Base-by-base conservation (phyloP, 2,888 invertebrate genomes). In the Byasa hedistus region DNA sequence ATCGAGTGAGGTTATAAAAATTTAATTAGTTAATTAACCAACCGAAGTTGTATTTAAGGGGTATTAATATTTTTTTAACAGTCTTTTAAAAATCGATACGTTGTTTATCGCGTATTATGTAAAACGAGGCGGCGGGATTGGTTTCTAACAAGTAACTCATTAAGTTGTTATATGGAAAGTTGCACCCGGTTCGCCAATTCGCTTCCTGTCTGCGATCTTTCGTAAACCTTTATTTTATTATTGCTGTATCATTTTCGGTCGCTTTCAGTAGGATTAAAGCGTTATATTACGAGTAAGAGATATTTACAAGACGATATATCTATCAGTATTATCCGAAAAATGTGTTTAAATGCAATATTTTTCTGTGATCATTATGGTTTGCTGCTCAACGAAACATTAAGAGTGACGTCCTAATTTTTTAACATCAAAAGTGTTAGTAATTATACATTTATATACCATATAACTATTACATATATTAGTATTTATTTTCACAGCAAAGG, bases 181-280 rank as follows among this genome's bases (percentile, higher is more conserved):
- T 55, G 44, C 27, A 62, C 57, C 66, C 61, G 36, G 57, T 58
- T 65, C 4, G 23, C 23, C 39, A 36, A 23, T 61, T 57, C 8
- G 21, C 57, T 57, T 66, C 54, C 61, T 62, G 58, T 12, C 23
- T 12, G 19, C 21, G 54, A 62, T 66, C 23, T 61, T 52, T 66
- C 57, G 58, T 39, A 62, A 66, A 66, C 62, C 57, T 24, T 62
- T 58, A 66, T 48, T 62, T 61, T 62, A 61, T 61, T 61, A 61
- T 57, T 27, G 54, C 54, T 21, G 44, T 15, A 39, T 39, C 12
- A 12, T 10, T 15, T 15, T 39, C 15, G 39, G 39, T 3, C 39
- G 39, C 39, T 39, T 39, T 39, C 39, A 39, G 39, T 39, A 15
- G 39, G 17, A 39, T 39, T 39, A 39, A 39, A 12, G 39, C 17